Evolutionary conservation across 2,113 vertebrate genomes (phyloP), one percentile per base, ranked within the genome.

Genomic region (Erpornis zantholeuca): DNA sequence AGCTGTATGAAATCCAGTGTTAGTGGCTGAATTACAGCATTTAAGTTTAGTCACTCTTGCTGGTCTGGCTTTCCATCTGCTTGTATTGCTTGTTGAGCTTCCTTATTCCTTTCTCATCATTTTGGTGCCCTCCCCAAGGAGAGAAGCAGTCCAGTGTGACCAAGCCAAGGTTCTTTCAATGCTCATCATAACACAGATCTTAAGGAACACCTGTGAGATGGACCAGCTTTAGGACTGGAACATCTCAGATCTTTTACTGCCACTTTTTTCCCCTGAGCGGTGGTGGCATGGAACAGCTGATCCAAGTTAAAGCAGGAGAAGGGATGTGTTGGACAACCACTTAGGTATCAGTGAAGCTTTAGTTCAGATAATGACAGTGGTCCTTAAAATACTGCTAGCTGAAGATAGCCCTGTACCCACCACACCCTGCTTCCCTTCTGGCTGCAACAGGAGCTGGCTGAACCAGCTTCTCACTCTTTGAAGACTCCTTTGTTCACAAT

Each of bases 401-500:
- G 90, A 16, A 95, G 93, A 93, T 95, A 95, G 84, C 75, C 50
- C 12, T 25, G 60, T 45, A 47, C 82, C 76, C 83, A 82, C 94
- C 93, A 92, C 94, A 73, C 96, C 93, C 92, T 28, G 6, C 87
- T 54, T 75, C 44, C 61, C 73, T 87, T 15, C 66, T 83, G 72
- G 82, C 65, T 93, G 82, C 54, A 66, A 1, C 40, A 59, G 33
- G 69, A 91, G 78, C 94, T 95, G 75, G 93, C 89, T 91, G 45
- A 85, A 97, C 95, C 78, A 94, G 93, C 96, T 91, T 65, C 57
- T 68, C 49, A 9, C 45, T 11, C 63, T 97, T 90, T 96, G 87
- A 95, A 94, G 90, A 40, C 44, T 59, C 27, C 35, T 90, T 63
- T 91, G 84, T 70, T 95, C 76, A 64, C 24, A 19, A 3, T 56